Conservation (phyloP, 2,113 vertebrate species). For the Stigmatopora nigra region DNA sequence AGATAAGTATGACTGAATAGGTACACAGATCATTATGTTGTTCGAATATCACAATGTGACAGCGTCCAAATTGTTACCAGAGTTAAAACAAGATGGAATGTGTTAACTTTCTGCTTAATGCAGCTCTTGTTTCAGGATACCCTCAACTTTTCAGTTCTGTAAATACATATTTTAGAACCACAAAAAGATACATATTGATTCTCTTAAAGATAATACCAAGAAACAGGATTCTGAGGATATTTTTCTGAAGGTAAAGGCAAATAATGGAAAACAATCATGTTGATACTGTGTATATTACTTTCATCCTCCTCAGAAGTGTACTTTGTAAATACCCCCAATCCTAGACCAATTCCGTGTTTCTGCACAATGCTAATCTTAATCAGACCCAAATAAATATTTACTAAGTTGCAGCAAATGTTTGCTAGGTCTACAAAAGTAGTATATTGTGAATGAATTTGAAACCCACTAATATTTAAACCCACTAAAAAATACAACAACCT, state of each 20-base stretch:
- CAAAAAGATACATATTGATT: neutral
- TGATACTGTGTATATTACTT: slow-evolving; percentile 10
- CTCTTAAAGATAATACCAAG: slow-evolving; percentile 10
- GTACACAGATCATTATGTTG: slow-evolving; percentile 45
- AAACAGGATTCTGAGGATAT: slow-evolving; percentile 6
- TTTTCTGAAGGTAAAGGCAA: slow-evolving; percentile 34
- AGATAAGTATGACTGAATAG: slow-evolving; percentile 59
- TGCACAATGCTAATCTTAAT: neutral
- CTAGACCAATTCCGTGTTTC: neutral
- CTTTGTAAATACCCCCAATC: neutral
- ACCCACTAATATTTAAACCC: neutral
- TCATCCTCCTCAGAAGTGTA: neutral
- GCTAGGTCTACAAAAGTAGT: neutral
- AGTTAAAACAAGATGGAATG: slow-evolving; percentile 29
- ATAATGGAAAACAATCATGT: slow-evolving; percentile 19
- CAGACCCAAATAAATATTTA: neutral
- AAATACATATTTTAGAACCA: neutral
- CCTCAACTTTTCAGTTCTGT: neutral
- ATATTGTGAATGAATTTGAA: neutral
- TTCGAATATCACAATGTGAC: slow-evolving; percentile 39
- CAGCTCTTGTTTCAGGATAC: neutral
- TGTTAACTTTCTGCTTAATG: slow-evolving; percentile 20
- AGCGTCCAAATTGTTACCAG: slow-evolving; percentile 26
- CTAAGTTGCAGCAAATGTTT: neutral
- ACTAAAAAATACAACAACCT: neutral